Conservation (phyloP, 2,797 vertebrate genomes). For the Bovichtus variegatus region DNA sequence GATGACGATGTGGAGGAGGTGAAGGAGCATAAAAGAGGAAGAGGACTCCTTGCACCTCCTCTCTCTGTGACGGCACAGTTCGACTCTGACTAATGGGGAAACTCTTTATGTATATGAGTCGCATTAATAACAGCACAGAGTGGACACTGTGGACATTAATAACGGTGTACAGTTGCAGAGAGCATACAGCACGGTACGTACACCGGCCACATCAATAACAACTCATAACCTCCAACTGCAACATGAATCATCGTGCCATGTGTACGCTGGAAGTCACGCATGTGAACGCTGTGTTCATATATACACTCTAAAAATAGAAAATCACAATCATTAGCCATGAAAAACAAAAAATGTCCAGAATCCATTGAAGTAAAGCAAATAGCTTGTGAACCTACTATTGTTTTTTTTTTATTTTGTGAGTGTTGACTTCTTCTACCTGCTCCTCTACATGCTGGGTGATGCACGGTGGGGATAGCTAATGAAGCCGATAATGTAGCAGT, state of each 20-base stretch:
- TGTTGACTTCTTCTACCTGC: constrained; percentile 41
- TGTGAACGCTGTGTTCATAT: constrained; percentile 35
- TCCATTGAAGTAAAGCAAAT: constrained; percentile 35
- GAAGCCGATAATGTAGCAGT: constrained; percentile 76
- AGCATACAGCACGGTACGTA: constrained; percentile 59
- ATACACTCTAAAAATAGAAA: constrained; percentile 49
- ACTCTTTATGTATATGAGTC: constrained; percentile 82
- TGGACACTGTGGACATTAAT: constrained; percentile 78
- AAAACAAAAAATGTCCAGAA: constrained; percentile 32
- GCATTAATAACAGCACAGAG: constrained; percentile 83
- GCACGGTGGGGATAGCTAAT: constrained; percentile 73
- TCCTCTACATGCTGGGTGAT: constrained; percentile 66
- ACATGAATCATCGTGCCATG: constrained; percentile 62
- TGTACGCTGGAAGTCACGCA: constrained; percentile 35
- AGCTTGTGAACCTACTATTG: constrained; percentile 13
- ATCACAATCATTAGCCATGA: constrained; percentile 29
- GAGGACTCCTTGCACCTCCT: constrained; percentile 50
- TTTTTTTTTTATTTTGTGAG: constrained; percentile 38
- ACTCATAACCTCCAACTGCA: constrained; percentile 60
- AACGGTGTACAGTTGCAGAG: constrained; percentile 62
- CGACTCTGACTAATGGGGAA: constrained; percentile 84
- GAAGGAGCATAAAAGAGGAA: constrained; percentile 29
- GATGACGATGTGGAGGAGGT: constrained; percentile 1
- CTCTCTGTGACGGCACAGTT: constrained; percentile 68
- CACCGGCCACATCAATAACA: constrained; percentile 72